Evolutionary conservation across 1,140 invertebrate genomes (phyloP).

Genomic region (Meloidogyne chitwoodi): DNA sequence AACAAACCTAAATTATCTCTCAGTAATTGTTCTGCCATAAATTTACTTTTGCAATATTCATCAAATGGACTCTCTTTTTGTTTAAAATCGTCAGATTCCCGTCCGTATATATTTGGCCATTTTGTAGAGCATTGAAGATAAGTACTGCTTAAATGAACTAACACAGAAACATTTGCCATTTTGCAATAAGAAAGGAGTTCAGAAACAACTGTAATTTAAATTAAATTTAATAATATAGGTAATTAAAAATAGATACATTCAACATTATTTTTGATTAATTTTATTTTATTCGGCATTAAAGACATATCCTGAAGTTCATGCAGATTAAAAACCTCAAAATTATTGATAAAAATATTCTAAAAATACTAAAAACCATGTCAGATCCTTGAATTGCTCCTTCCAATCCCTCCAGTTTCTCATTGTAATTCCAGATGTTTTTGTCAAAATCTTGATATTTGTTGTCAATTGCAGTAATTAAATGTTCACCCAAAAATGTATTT

Average conservation of each 20-base stretch:
- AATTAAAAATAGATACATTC: slow-evolving; percentile 30
- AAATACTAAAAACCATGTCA: slow-evolving; percentile 15
- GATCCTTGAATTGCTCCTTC: slow-evolving; percentile 10
- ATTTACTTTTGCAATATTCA: slow-evolving; percentile 39
- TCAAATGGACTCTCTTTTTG: slow-evolving; percentile 28
- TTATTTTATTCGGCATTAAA: slow-evolving; percentile 9
- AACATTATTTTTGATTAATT: slow-evolving; percentile 41
- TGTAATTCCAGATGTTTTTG: slow-evolving; percentile 9
- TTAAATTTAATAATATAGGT: not conserved
- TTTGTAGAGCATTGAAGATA: slow-evolving; percentile 38
- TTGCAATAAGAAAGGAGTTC: slow-evolving; percentile 18
- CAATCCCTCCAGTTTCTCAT: slow-evolving; percentile 3
- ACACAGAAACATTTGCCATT: not conserved
- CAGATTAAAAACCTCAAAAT: slow-evolving; percentile 37
- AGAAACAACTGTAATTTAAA: slow-evolving; percentile 32
- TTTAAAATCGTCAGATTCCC: slow-evolving; percentile 24
- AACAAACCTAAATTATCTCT: not conserved
- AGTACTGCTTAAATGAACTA: slow-evolving; percentile 36
- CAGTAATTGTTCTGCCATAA: slow-evolving; percentile 33
- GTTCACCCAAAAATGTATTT: slow-evolving; percentile 38
- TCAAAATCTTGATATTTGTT: not conserved
- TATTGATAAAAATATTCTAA: not conserved
- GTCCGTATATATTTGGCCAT: slow-evolving; percentile 40
- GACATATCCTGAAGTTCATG: slow-evolving; percentile 40
- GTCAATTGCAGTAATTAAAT: slow-evolving; percentile 23